Conservation (phyloP, 2,888 invertebrate species). For the Gnatocerus cornutus region DNA sequence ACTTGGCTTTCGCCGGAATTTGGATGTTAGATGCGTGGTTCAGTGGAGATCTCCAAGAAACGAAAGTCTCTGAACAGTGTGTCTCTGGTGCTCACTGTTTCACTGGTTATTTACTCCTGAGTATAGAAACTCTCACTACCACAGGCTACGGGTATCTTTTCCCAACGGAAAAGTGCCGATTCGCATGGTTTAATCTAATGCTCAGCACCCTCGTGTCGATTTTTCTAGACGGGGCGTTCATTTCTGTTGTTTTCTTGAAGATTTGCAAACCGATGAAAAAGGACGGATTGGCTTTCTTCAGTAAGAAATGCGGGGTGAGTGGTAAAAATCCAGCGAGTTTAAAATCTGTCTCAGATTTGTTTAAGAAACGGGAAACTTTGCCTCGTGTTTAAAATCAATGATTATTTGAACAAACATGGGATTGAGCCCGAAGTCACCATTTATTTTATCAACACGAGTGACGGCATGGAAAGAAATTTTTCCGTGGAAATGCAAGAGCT, state of each 20-base stretch:
- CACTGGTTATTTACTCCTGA: constrained; percentile 56
- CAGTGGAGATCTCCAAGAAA: constrained; percentile 27
- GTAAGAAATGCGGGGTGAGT: constrained; percentile 79
- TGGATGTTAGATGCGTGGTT: constrained; percentile 53
- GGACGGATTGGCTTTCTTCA: constrained; percentile 74
- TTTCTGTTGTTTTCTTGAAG: constrained; percentile 76
- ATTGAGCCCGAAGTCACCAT: constrained; percentile 15
- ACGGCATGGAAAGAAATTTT: background rate
- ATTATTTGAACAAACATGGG: constrained; percentile 74
- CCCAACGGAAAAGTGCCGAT: constrained; percentile 53
- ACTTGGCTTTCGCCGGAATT: constrained; percentile 51
- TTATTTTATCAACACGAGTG: constrained; percentile 39
- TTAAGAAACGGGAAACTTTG: constrained; percentile 76
- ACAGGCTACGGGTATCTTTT: constrained; percentile 56
- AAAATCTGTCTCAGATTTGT: constrained; percentile 48
- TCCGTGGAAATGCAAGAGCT: constrained; percentile 73
- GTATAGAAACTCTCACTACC: constrained; percentile 57
- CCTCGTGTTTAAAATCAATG: constrained; percentile 85
- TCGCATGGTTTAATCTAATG: constrained; percentile 53
- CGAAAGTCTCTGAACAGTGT: constrained; percentile 45
- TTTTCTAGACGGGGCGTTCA: constrained; percentile 61
- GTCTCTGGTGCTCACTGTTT: constrained; percentile 51
- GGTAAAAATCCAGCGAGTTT: too few species aligned
- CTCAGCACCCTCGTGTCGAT: constrained; percentile 53
- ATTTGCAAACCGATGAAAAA: constrained; percentile 73